Conservation (phyloP, 37 sponge, comb jelly and placozoan genomes). For the Chondrilla cf. caribensis region DNA sequence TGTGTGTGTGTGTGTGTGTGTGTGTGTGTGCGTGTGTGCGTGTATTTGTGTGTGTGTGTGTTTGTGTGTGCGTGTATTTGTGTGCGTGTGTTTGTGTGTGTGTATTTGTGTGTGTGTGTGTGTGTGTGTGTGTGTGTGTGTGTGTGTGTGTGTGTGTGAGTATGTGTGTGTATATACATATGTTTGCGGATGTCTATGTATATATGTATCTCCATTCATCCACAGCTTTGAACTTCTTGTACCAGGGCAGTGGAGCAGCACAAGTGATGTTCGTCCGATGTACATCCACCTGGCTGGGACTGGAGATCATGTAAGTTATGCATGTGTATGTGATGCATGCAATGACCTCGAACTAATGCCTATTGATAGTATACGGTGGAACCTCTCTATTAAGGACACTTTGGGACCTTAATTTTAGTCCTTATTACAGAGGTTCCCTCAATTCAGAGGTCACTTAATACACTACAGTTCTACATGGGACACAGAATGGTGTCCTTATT, state of each 20-base stretch:
- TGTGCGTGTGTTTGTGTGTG: neutral
- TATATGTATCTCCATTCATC: neutral
- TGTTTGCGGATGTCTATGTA: constrained; percentile 24
- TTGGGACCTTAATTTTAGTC: too few species aligned
- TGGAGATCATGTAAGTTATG: constrained; percentile 88
- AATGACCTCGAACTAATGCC: neutral
- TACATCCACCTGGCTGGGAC: constrained; percentile 88
- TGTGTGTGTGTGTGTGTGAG: constrained; percentile 12
- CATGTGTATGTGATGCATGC: too few species aligned
- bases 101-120: constrained; percentile 1
- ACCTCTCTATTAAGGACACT: too few species aligned
- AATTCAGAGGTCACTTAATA: too few species aligned
- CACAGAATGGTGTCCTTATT: too few species aligned
- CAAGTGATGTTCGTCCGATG: constrained; percentile 24
- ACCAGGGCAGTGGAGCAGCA: constrained; percentile 40
- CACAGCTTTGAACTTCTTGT: constrained; percentile 78
- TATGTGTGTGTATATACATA: constrained; percentile 22
- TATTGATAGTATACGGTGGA: neutral
- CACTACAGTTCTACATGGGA: too few species aligned
- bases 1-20: constrained; percentile 17
- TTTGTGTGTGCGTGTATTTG: neutral
- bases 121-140: constrained; percentile 24
- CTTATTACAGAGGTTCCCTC: too few species aligned
- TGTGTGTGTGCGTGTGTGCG: constrained; percentile 13
- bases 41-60: neutral